These are phyloP conservation scores for Brachymystax lenok DNA, from an alignment of 2,797 vertebrate species.

Conservation along the genomic window DNA sequence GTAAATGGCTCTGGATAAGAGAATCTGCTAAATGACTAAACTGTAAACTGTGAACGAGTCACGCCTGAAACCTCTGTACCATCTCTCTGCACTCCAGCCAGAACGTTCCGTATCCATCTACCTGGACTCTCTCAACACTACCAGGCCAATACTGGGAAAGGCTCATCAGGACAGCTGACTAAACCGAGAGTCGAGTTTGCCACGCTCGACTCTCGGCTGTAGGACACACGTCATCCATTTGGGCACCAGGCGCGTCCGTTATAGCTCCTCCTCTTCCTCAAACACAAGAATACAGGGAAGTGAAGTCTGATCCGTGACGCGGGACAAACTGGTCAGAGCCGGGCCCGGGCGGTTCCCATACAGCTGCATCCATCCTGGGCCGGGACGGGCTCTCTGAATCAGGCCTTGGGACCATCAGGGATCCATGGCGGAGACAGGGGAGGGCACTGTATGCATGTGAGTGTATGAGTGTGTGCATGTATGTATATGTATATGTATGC, in stretches of 20 bases:
- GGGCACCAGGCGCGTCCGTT: too few relatives aligned
- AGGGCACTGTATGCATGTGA: too few relatives aligned
- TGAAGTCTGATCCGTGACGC: conserved; percentile 37
- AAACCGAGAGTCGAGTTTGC: conserved; percentile 34
- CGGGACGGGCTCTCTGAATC: conserved; percentile 46
- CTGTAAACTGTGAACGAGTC: too few relatives aligned
- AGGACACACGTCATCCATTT: too few relatives aligned
- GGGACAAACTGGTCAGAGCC: conserved; percentile 46
- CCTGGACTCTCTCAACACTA: background rate
- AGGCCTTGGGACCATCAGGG: conserved; percentile 60
- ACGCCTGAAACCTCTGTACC: too few relatives aligned
- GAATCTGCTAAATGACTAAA: too few relatives aligned
- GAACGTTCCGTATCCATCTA: too few relatives aligned
- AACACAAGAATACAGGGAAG: conserved; percentile 31
- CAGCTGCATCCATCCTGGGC: conserved; percentile 66
- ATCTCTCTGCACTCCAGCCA: too few relatives aligned
- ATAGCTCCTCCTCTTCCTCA: background rate
- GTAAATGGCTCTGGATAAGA: too few relatives aligned
- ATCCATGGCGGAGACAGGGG: conserved; percentile 29
- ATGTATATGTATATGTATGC: too few relatives aligned
- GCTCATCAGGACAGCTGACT: conserved; percentile 55
- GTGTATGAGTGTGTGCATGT: too few relatives aligned
- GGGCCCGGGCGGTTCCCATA: conserved; percentile 56
- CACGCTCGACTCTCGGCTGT: too few relatives aligned
- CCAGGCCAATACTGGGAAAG: background rate